A percentile compares a stretch with the other conserved stretches of the same genome.
Evolutionary conservation across 1,140 invertebrate genomes (phyloP).

Genomic region (Brachionus asplanchnoidis): DNA sequence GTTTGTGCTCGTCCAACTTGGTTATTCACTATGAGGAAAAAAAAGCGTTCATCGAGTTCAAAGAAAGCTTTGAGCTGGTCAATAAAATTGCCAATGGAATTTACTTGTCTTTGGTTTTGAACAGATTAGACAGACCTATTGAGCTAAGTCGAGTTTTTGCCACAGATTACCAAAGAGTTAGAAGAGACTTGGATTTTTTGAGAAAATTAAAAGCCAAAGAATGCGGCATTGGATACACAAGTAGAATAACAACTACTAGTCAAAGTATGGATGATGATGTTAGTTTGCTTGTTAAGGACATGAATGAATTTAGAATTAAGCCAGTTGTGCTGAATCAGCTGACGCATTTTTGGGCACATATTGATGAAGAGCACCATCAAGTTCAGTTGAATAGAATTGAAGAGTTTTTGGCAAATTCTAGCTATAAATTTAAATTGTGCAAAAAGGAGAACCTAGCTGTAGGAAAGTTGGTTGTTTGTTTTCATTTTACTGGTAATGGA

Average conservation of each 20-base stretch:
- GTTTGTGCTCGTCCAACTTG: background rate
- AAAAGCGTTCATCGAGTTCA: constrained; percentile 34
- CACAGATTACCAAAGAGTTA: background rate
- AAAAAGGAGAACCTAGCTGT: background rate
- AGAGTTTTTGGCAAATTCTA: background rate
- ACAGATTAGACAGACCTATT: background rate
- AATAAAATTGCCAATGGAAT: constrained; percentile 30
- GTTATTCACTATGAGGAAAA: background rate
- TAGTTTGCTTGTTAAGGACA: background rate
- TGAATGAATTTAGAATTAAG: constrained; percentile 9
- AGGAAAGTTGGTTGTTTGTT: background rate
- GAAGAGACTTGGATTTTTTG: constrained; percentile 18
- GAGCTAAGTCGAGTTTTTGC: background rate
- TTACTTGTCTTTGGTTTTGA: background rate
- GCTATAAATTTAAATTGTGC: background rate
- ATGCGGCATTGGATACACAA: background rate
- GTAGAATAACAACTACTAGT: background rate
- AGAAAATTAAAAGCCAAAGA: background rate
- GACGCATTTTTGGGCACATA: constrained; percentile 33
- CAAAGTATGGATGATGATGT: background rate
- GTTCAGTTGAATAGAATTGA: background rate
- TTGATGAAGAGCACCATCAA: background rate
- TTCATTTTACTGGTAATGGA: constrained; percentile 32
- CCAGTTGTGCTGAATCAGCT: background rate
- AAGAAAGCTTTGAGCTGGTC: background rate